Percentiles rank a stretch among this genome's conserved stretches.
Evolutionary conservation across 2,888 invertebrate genomes (phyloP).

Genomic region (Drosophila aldrichi): DNA sequence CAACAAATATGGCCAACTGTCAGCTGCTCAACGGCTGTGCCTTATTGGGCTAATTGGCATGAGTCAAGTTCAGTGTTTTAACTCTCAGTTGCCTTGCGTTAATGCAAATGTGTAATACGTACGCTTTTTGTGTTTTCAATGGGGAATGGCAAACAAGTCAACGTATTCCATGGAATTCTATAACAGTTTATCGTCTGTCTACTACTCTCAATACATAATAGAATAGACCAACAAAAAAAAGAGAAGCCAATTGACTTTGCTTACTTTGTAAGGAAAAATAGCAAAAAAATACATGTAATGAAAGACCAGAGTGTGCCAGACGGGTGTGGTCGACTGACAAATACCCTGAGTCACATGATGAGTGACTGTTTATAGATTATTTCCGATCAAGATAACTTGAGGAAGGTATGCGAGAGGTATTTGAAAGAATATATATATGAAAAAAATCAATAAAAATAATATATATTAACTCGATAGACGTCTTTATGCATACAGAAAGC

Average conservation of each 20-base stretch:
- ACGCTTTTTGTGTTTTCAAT: slow-evolving; percentile 10
- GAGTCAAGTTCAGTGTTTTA: slow-evolving; percentile 50
- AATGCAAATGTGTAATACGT: slow-evolving; percentile 44
- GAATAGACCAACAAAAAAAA: slow-evolving; percentile 7
- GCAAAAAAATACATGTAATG: background rate
- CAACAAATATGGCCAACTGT: slow-evolving; percentile 43
- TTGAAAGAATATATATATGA: background rate
- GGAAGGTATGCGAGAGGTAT: background rate
- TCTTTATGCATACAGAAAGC: too few relatives aligned
- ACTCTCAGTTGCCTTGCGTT: slow-evolving; percentile 44
- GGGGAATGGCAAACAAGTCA: background rate
- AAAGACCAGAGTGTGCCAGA: too few relatives aligned
- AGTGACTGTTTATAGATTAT: background rate
- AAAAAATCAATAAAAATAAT: too few relatives aligned
- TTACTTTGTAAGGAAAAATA: slow-evolving; percentile 16
- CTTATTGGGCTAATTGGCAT: slow-evolving; percentile 60
- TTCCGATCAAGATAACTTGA: background rate
- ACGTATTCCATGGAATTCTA: slow-evolving; percentile 15
- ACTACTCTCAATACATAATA: slow-evolving; percentile 22
- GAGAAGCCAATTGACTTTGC: background rate
- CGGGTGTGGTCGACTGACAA: background rate
- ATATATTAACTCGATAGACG: too few relatives aligned
- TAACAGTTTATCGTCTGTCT: background rate
- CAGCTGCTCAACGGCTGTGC: slow-evolving; percentile 41
- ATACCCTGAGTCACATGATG: background rate